Conservation (phyloP, 2,113 vertebrate genomes). For the Ameiurus melas region DNA sequence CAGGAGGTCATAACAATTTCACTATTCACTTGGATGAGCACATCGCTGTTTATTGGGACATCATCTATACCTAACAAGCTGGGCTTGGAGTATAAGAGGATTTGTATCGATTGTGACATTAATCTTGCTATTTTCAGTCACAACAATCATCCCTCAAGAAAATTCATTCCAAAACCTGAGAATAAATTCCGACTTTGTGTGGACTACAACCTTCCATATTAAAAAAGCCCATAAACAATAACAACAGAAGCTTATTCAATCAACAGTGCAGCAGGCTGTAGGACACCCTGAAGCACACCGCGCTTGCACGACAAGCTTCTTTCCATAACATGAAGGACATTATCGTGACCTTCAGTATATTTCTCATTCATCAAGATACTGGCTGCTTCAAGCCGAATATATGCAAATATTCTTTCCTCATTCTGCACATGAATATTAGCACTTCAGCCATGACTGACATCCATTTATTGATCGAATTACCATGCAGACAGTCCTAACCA, state of each 20-base stretch:
- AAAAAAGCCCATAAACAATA: conserved; percentile 24
- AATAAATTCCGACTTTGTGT: conserved; percentile 28
- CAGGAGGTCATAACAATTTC: conserved; percentile 58
- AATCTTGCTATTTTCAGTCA: conserved; percentile 29
- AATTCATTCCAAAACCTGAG: conserved; percentile 22
- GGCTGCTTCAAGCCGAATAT: conserved; percentile 14
- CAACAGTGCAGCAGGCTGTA: neutral
- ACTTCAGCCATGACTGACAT: conserved; percentile 39
- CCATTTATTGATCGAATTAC: conserved; percentile 39
- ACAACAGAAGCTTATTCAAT: conserved; percentile 20
- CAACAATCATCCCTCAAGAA: conserved; percentile 36
- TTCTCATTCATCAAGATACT: conserved; percentile 29
- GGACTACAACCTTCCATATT: conserved; percentile 38
- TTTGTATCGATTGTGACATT: conserved; percentile 49
- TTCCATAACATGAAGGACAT: conserved; percentile 18
- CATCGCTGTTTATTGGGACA: conserved; percentile 41
- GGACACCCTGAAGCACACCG: neutral
- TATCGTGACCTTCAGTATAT: conserved; percentile 33
- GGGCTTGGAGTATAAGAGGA: conserved; percentile 27
- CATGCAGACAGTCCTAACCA: conserved; percentile 30
- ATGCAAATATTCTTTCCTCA: conserved; percentile 28
- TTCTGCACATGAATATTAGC: conserved; percentile 27
- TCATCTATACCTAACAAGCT: conserved; percentile 37
- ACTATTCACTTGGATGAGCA: conserved; percentile 45
- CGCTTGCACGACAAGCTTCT: neutral